Conservation (phyloP, 2,888 invertebrate species). For the Andrena dorsata region DNA sequence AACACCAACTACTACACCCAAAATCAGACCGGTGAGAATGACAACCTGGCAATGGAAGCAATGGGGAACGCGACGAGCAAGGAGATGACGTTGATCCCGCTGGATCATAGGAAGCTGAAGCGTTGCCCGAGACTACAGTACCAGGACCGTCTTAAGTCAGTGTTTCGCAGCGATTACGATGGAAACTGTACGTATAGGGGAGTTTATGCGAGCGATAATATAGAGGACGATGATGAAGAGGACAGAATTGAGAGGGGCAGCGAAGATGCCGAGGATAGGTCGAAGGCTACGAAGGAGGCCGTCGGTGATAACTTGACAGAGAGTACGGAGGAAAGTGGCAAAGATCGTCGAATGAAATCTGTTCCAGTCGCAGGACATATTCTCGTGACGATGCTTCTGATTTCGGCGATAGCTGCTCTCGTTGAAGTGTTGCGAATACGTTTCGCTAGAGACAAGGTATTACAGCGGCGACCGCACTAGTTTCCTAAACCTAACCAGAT, state of each 20-base stretch:
- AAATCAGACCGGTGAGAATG: constrained; percentile 6
- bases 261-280: constrained; percentile 11
- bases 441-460: constrained; percentile 78
- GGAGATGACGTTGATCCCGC: constrained; percentile 40
- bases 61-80: constrained; percentile 25
- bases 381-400: constrained; percentile 79
- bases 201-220: background rate
- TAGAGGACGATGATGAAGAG: background rate
- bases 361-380: constrained; percentile 78
- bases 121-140: constrained; percentile 76
- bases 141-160: constrained; percentile 68
- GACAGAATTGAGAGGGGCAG: background rate
- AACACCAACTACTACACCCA: constrained; percentile 72
- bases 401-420: constrained; percentile 79
- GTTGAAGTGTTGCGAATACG: constrained; percentile 80
- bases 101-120: constrained; percentile 67
- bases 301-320: constrained; percentile 47
- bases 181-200: constrained; percentile 75
- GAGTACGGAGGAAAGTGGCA: constrained; percentile 50
- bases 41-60: background rate
- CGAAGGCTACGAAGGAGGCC: constrained; percentile 50
- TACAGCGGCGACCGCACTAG: constrained; percentile 50
- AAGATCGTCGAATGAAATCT: constrained; percentile 71
- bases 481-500: constrained; percentile 23
- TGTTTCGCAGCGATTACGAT: constrained; percentile 76